These are phyloP conservation scores for Leptopilina boulardi DNA, from an alignment of 1,140 invertebrate species.

Conservation along the genomic window DNA sequence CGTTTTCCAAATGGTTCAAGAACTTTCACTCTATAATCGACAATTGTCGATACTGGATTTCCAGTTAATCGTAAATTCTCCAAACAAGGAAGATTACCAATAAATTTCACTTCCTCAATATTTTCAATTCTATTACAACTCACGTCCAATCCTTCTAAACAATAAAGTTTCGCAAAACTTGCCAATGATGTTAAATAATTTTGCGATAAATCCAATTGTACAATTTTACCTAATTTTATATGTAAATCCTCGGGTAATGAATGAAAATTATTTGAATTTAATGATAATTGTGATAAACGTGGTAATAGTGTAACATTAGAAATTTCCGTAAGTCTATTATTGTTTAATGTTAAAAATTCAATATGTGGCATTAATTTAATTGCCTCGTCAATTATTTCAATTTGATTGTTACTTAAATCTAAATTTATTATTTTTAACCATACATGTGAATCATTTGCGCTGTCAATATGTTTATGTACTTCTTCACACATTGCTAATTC, in stretches of 20 bases:
- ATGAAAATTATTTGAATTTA: slow-evolving; percentile 86
- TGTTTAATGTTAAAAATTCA: slow-evolving; percentile 83
- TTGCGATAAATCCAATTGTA: slow-evolving; percentile 89
- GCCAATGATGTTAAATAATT: slow-evolving; percentile 87
- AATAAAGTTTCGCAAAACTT: slow-evolving; percentile 90
- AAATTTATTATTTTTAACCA: slow-evolving; percentile 76
- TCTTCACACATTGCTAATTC: slow-evolving; percentile 88
- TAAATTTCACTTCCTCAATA: slow-evolving; percentile 87
- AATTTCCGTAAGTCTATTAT: slow-evolving; percentile 86
- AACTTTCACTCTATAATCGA: slow-evolving; percentile 94
- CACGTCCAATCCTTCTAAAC: slow-evolving; percentile 89
- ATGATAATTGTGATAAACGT: slow-evolving; percentile 84
- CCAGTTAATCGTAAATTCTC: slow-evolving; percentile 90
- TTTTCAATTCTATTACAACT: slow-evolving; percentile 90
- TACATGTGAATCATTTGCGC: slow-evolving; percentile 73
- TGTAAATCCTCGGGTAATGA: slow-evolving; percentile 85
- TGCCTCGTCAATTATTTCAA: slow-evolving; percentile 86
- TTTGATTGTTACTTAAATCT: slow-evolving; percentile 88
- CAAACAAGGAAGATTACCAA: slow-evolving; percentile 89
- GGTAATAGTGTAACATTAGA: slow-evolving; percentile 87
- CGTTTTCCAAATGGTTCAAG: slow-evolving; percentile 88
- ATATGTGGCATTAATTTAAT: slow-evolving; percentile 88
- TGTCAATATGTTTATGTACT: slow-evolving; percentile 78
- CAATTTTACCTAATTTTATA: slow-evolving; percentile 91
- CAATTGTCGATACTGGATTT: slow-evolving; percentile 90